Evolutionary conservation across 2,113 vertebrate genomes (phyloP).

Genomic region (Lamprologus tigripictilis): DNA sequence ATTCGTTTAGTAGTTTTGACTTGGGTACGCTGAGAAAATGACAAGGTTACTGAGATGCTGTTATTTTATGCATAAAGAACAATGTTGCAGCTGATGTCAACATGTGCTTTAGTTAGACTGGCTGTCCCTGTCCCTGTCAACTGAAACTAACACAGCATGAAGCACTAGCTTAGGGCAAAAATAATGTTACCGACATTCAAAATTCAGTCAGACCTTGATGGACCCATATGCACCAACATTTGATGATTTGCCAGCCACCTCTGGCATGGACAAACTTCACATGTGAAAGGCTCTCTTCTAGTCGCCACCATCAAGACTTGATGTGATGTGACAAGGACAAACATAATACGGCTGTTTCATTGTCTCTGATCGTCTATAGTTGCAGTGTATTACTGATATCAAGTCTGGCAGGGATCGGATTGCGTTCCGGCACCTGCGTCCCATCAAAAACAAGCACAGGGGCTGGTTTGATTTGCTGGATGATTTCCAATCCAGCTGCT

Average conservation of each 20-base stretch:
- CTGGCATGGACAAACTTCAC: not conserved
- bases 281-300: not conserved
- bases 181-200: not conserved
- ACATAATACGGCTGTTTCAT: slow-evolving; percentile 14
- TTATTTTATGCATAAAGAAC: not conserved
- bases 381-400: slow-evolving; percentile 24
- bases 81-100: not conserved
- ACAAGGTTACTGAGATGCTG: not conserved
- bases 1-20: not conserved
- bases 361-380: slow-evolving; percentile 34
- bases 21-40: not conserved
- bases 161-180: not conserved
- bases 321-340: slow-evolving; percentile 47
- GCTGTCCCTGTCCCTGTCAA: not conserved
- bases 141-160: not conserved
- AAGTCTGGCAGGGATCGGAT: slow-evolving; percentile 19
- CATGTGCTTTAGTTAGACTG: not conserved
- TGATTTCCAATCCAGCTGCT: slow-evolving; percentile 39
- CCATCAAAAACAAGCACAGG: slow-evolving; percentile 12
- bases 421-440: slow-evolving; percentile 38
- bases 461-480: slow-evolving; percentile 18
- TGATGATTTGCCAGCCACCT: slow-evolving; percentile 10
- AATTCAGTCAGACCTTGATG: not conserved
- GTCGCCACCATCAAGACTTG: not conserved
- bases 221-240: not conserved